Conservation (phyloP, 53 echinoderm and acorn worm genomes). For the Astropecten irregularis region DNA sequence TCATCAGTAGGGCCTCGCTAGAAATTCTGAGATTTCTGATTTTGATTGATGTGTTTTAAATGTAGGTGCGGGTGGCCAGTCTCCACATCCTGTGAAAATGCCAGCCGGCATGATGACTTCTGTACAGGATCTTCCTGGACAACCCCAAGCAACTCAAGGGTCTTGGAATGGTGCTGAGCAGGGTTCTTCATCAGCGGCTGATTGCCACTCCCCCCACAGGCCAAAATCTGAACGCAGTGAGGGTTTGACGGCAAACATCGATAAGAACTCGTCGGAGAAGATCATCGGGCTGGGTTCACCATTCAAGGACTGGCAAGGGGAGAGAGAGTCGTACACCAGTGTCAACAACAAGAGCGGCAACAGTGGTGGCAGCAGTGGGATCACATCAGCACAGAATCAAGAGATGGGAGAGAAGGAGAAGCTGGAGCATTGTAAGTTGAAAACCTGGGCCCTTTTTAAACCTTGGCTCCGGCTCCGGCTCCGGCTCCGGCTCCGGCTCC, state of each 20-base stretch:
- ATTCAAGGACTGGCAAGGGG: slow-evolving; percentile 38
- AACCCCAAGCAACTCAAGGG: slow-evolving; percentile 37
- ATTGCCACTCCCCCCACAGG: too few species aligned
- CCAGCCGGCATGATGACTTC: too few species aligned
- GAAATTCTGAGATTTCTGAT: too few species aligned
- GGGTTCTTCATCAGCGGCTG: background rate
- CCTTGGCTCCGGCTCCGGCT: too few species aligned
- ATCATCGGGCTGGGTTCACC: slow-evolving; percentile 41
- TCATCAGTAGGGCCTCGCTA: too few species aligned
- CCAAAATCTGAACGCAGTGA: slow-evolving; percentile 1
- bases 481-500: too few species aligned
- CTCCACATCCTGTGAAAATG: background rate
- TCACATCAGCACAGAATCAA: background rate
- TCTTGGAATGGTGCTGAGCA: slow-evolving; percentile 7
- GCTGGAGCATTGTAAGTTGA: slow-evolving; percentile 42
- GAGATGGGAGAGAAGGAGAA: slow-evolving; percentile 27
- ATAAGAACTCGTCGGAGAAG: slow-evolving; percentile 42
- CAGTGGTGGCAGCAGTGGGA: background rate
- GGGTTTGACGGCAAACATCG: slow-evolving; percentile 43
- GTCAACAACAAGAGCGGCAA: slow-evolving; percentile 11
- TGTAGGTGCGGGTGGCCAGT: slow-evolving; percentile 22
- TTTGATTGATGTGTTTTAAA: too few species aligned
- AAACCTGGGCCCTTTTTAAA: background rate
- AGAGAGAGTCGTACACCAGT: background rate
- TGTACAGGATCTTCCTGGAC: too few species aligned